Conservation (phyloP, 1,140 invertebrate species). For the Euborellia annulipes region DNA sequence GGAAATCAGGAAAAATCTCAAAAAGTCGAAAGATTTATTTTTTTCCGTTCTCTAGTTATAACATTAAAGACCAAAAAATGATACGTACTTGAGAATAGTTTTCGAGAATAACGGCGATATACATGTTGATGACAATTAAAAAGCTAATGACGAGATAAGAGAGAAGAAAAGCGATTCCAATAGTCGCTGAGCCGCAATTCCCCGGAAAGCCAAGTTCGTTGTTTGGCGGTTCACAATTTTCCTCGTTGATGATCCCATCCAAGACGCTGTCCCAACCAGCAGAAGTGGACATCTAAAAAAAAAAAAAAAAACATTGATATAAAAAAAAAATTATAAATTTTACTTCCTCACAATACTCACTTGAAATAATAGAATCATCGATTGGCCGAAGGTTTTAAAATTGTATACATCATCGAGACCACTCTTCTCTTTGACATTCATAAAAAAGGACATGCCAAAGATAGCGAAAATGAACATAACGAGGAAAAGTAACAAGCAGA, state of each 20-base stretch:
- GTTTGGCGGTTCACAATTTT: conserved; percentile 74
- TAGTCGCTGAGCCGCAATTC: conserved; percentile 80
- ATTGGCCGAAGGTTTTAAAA: conserved; percentile 96
- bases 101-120: conserved; percentile 97
- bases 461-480: conserved; percentile 99
- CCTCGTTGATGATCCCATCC: conserved; percentile 89
- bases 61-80: too few species aligned
- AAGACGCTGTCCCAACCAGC: conserved; percentile 94
- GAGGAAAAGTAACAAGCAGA: conserved; percentile 90
- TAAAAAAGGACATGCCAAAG: conserved; percentile 99
- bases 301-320: neutral
- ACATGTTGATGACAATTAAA: conserved; percentile 98
- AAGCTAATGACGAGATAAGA: conserved; percentile 96
- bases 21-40: too few species aligned
- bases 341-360: conserved; percentile 29
- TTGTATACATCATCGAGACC: conserved; percentile 95
- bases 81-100: conserved; percentile 59
- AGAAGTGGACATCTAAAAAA: conserved; percentile 84
- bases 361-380: conserved; percentile 95
- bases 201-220: conserved; percentile 73
- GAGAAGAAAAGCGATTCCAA: conserved; percentile 87
- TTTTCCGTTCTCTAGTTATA: too few species aligned
- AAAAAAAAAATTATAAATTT: neutral
- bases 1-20: too few species aligned
- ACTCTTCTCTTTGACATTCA: conserved; percentile 86